These are phyloP conservation scores for Chrysomallon squamiferum DNA, from an alignment of 1,140 invertebrate species.

Conservation along the genomic window DNA sequence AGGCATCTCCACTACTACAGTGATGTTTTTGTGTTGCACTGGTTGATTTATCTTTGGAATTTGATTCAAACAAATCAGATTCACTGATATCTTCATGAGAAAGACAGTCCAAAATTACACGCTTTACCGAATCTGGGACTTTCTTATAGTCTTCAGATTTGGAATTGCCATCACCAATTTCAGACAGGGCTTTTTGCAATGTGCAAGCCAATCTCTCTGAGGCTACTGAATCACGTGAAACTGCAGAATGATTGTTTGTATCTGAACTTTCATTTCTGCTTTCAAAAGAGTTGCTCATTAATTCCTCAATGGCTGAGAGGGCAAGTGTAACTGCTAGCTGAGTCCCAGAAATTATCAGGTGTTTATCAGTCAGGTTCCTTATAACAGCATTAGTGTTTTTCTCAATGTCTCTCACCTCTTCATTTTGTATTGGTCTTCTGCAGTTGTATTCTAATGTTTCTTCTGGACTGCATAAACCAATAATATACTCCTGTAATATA, in stretches of 20 bases:
- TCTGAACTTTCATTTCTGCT: background rate
- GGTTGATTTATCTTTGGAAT: background rate
- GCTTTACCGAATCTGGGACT: slow-evolving; percentile 22
- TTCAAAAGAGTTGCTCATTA: slow-evolving; percentile 3
- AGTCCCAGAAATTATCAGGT: slow-evolving; percentile 34
- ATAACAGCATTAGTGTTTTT: slow-evolving; percentile 43
- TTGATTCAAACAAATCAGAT: slow-evolving; percentile 18
- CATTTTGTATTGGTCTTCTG: background rate
- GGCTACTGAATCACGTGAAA: slow-evolving; percentile 2
- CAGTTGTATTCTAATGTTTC: background rate
- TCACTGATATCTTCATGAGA: slow-evolving; percentile 27
- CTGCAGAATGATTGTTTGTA: background rate
- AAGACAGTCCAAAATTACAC: slow-evolving; percentile 32
- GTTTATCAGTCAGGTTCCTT: slow-evolving; percentile 11
- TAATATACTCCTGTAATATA: slow-evolving; percentile 2
- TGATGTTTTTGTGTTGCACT: slow-evolving; percentile 4
- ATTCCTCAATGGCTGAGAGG: slow-evolving; percentile 40
- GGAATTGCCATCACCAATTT: slow-evolving; percentile 21
- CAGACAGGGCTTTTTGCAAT: slow-evolving; percentile 27
- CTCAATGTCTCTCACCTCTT: slow-evolving; percentile 29
- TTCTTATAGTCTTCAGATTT: slow-evolving; percentile 28
- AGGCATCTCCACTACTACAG: slow-evolving; percentile 6
- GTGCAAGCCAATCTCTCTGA: slow-evolving; percentile 23
- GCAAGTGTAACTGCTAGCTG: slow-evolving; percentile 44
- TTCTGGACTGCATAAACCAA: slow-evolving; percentile 1